These are phyloP conservation scores for Elysia chlorotica DNA, from an alignment of 1,140 invertebrate species.

Conservation along the genomic window DNA sequence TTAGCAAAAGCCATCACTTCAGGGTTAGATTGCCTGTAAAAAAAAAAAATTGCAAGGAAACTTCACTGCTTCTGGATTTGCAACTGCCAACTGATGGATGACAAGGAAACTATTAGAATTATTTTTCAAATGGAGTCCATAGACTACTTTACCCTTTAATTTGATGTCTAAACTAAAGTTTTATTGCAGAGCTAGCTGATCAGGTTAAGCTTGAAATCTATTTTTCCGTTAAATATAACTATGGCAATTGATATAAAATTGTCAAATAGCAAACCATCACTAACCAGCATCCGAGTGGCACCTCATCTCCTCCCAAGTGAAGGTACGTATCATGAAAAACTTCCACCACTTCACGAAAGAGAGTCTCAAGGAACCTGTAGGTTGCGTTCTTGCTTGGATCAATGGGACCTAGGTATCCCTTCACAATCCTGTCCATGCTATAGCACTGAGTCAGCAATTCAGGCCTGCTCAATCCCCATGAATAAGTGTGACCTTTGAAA, in stretches of 20 bases:
- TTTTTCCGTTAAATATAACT: too few relatives aligned
- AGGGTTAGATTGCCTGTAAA: slow-evolving; percentile 48
- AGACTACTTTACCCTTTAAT: too few relatives aligned
- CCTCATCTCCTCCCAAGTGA: slow-evolving; percentile 87
- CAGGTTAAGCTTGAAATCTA: too few relatives aligned
- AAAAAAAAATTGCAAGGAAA: too few relatives aligned
- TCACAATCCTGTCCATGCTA: slow-evolving; percentile 58
- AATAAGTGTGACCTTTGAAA: slow-evolving; percentile 77
- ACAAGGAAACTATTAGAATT: too few relatives aligned
- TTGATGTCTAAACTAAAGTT: too few relatives aligned
- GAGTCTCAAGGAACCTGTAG: slow-evolving; percentile 55
- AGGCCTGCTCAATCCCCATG: slow-evolving; percentile 79
- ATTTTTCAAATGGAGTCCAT: too few relatives aligned
- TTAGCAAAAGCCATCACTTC: slow-evolving; percentile 39
- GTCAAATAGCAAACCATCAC: slow-evolving; percentile 11
- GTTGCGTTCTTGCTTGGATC: slow-evolving; percentile 58
- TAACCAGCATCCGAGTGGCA: slow-evolving; percentile 85
- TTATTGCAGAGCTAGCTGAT: too few relatives aligned
- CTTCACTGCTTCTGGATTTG: too few relatives aligned
- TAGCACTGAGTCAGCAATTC: slow-evolving; percentile 78
- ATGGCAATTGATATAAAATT: too few relatives aligned
- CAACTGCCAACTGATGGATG: too few relatives aligned
- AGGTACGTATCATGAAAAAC: slow-evolving; percentile 61
- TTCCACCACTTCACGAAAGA: slow-evolving; percentile 57
- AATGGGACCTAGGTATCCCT: slow-evolving; percentile 71